Base-by-base conservation (phyloP, 2,888 invertebrate species). In the Caenorhabditis zanzibari region DNA sequence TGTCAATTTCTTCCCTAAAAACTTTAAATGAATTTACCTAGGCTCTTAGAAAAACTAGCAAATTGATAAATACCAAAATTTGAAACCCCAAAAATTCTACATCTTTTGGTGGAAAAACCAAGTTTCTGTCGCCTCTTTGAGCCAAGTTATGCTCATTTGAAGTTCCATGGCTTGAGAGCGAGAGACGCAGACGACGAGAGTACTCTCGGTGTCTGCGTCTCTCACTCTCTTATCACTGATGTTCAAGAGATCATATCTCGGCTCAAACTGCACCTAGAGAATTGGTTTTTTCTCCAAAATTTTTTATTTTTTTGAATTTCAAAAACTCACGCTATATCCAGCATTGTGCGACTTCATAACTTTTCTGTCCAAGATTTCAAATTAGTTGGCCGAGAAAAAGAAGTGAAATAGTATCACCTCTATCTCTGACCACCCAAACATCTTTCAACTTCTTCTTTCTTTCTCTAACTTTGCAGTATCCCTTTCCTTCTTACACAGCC, bases 261-360 rank as follows among this genome's bases (percentile, higher is more conserved):
- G 32, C 32, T 32, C 32, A 32, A 32, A 14, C 10, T 10, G 10
- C 38, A 19, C 19, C 19, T 47, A 47, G 47, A 47, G 19, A 47
- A 5, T 4, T 47, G 47, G 1, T 47, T 47, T 47, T 47, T 47
- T n/a, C 1, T 7, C n/a, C 14, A 54, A 26, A 54, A 54, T 14
- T 9, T 61, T 61, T 9, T 9, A 4, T n/a, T 54, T 26, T 41
- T 32, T 35, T n/a, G 52, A 24, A 54, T 26, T 54, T 28, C 28
- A 47, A n/a, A 61, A 61, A 61, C 61, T 61, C n/a, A 61, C 61
- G 41, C 61, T 61, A 41, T 61, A 61, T 41, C 61, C 14, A 9
- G 38, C n/a, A 28, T 47, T 28, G 24, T 64, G 26, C 6, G 47
- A 64, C 7, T 22, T 24, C 47, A 64, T 64, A 12, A 12, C 47